These are phyloP conservation scores for Nycticryphes semicollaris DNA, from an alignment of 2,113 vertebrate genomes.

Conservation along the genomic window DNA sequence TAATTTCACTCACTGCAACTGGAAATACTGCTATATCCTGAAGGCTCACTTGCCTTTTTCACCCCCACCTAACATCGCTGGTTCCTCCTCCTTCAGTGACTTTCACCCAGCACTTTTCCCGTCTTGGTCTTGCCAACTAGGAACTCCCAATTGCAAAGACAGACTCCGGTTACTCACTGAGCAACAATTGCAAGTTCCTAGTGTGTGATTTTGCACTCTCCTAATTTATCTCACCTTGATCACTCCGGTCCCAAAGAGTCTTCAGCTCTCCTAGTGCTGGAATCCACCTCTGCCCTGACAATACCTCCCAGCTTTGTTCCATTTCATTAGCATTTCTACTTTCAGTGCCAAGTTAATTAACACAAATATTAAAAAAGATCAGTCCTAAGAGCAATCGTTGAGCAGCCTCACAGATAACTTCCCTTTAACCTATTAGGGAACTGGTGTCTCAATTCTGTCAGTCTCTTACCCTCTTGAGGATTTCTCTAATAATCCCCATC, in stretches of 20 bases:
- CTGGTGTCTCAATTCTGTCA: not conserved
- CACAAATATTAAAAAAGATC: constrained; percentile 13
- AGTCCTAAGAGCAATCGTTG: constrained; percentile 17
- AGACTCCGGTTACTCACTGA: not conserved
- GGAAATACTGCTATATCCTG: not conserved
- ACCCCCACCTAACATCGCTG: rapidly evolving
- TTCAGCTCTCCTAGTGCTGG: not conserved
- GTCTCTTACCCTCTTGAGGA: not conserved
- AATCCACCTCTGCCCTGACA: not conserved
- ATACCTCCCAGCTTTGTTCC: not conserved
- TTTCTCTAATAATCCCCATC: not conserved
- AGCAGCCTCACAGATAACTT: not conserved
- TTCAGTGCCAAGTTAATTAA: constrained; percentile 36
- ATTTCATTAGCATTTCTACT: not conserved
- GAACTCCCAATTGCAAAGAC: not conserved
- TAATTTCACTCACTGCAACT: not conserved
- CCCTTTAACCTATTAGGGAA: not conserved
- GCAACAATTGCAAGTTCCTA: not conserved
- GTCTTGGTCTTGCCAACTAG: not conserved
- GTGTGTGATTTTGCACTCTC: not conserved
- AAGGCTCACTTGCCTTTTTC: not conserved
- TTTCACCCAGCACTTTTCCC: not conserved
- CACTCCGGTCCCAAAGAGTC: not conserved
- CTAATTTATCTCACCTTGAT: not conserved
- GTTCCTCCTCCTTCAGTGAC: not conserved